phyloP scores from a whole-genome alignment of 2,113 vertebrate genomes.

The Crotalus tigris region DNA sequence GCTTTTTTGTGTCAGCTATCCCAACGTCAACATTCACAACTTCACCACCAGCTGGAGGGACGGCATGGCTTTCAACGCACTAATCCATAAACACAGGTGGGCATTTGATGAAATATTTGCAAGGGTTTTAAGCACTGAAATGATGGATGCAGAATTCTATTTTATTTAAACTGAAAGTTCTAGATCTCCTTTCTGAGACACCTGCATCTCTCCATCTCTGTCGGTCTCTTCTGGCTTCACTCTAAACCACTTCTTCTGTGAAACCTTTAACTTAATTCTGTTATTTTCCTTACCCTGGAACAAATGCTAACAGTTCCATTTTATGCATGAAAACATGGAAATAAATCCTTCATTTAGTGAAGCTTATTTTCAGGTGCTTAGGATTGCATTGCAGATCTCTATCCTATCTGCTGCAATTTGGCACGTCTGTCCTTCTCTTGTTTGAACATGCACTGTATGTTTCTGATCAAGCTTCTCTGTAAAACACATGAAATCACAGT shows the following conservation, averaged over 20 bases:
- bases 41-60: constrained; percentile 97
- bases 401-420: neutral
- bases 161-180: neutral
- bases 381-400: neutral
- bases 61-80: constrained; percentile 97
- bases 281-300: neutral
- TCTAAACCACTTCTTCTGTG: neutral
- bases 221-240: neutral
- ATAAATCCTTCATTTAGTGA: neutral
- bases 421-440: neutral
- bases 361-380: neutral
- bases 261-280: neutral
- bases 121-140: neutral
- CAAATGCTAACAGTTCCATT: neutral
- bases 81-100: constrained; percentile 97
- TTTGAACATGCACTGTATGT: neutral
- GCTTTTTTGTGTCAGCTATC: constrained; percentile 76
- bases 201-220: neutral
- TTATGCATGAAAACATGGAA: neutral
- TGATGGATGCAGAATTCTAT: neutral
- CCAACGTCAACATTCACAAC: constrained; percentile 97
- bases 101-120: neutral
- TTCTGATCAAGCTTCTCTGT: neutral
- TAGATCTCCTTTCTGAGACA: neutral
- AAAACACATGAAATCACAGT: neutral